phyloP scores from a whole-genome alignment of 2,797 vertebrate species.

The Mastacembelus armatus region DNA sequence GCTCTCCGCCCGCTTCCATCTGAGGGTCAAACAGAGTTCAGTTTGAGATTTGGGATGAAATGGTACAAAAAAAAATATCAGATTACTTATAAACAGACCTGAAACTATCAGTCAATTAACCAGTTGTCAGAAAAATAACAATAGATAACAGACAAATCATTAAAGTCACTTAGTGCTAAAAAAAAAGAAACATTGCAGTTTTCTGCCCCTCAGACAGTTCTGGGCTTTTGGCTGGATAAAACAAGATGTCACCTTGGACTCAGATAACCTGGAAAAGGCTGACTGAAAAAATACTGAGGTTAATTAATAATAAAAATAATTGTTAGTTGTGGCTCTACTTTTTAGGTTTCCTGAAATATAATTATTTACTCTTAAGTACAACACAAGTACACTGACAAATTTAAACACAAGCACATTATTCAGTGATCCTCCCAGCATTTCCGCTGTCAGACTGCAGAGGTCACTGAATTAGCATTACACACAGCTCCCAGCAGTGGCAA shows the following conservation, averaged over 20 bases:
- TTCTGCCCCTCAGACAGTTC: neutral
- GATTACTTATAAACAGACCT: neutral
- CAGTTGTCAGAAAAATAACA: too few species aligned
- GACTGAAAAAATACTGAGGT: neutral
- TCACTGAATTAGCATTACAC: slow-evolving; percentile 71
- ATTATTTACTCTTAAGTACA: too few species aligned
- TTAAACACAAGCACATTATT: neutral
- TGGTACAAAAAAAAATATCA: neutral
- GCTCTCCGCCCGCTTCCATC: slow-evolving; percentile 95
- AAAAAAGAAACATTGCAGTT: neutral
- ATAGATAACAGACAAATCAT: too few species aligned
- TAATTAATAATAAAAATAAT: neutral
- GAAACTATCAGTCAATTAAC: neutral
- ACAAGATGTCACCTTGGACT: neutral
- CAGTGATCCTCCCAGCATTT: slow-evolving; percentile 41
- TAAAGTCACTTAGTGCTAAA: neutral
- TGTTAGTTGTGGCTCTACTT: neutral
- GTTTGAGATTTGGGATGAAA: neutral
- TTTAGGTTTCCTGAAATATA: too few species aligned
- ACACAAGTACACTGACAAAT: neutral
- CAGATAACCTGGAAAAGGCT: neutral
- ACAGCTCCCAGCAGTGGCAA: slow-evolving; percentile 47
- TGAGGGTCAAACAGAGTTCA: slow-evolving; percentile 57
- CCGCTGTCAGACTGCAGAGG: slow-evolving; percentile 73
- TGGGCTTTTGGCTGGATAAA: neutral